Base-by-base conservation (phyloP, 2,888 invertebrate species). In the Epinotia brunnichana region DNA sequence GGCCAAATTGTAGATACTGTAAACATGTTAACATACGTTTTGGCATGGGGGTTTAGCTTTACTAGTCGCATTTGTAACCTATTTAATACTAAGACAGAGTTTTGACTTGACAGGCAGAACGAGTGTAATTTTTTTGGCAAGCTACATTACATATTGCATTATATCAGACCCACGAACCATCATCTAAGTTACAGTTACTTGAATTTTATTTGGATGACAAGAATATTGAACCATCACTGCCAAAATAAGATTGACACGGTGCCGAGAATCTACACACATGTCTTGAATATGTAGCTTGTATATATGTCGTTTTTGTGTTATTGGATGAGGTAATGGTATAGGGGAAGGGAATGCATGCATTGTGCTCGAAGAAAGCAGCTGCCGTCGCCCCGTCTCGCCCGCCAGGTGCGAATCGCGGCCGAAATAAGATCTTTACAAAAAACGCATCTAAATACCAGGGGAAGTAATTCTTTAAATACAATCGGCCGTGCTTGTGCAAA, bases 321-420 rank as follows among this genome's bases (percentile, higher is more conserved):
- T 70, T 69, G 67, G 56, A 61, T 39, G 7, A 56, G 44, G 19
- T 29, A 60, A 64, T 41, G 19, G 24, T 59, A 60, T 64, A 74
- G 75, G 57, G 59, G 70, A 74, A 69, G 57, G 59, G 70, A 74
- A 67, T 74, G 74, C 74, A 74, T 66, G 67, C 73, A 69, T 75
- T 78, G 72, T 74, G 75, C 70, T 73, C 72, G 75, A 54, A 68
- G 68, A 74, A 74, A 76, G 74, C 89, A 89, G 88, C 89, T 89
- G 89, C 81, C 82, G 54, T 21, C 61, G 24, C 24, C 48, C 53
- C 68, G 66, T 53, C 66, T 67, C 44, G 62, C 75, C 75, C 35
- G 62, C 75, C 75, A 75, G 75, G 75, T 75, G 75, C 69, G 56
- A 72, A 44, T 39, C 61, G 57, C 29, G 48, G 48, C 48, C 44